Conservation (phyloP, 2,888 invertebrate species). For the Brenthis daphne region DNA sequence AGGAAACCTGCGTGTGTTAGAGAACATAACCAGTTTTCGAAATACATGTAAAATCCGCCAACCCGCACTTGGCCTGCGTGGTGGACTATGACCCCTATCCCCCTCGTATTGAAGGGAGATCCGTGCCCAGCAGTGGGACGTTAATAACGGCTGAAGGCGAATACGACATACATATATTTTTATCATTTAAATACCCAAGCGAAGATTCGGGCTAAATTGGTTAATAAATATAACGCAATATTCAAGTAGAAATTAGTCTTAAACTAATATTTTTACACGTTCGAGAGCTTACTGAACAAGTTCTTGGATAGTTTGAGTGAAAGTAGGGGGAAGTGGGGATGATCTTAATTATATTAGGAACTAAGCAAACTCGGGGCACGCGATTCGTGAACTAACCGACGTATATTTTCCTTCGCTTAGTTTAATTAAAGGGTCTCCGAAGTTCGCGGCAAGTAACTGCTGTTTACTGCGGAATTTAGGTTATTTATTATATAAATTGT, state of each 20-base stretch:
- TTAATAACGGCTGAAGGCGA: too few species aligned
- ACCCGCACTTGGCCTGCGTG: too few species aligned
- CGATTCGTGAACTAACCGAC: constrained; percentile 33
- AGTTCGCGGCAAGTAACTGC: constrained; percentile 33
- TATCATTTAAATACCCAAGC: too few species aligned
- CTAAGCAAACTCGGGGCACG: constrained; percentile 33
- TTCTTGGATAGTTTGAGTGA: constrained; percentile 18
- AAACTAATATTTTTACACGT: constrained; percentile 4
- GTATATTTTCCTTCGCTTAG: constrained; percentile 39
- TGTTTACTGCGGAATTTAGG: constrained; percentile 36
- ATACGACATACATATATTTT: too few species aligned
- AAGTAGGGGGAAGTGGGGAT: constrained; percentile 31
- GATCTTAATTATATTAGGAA: constrained; percentile 44
- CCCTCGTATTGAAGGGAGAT: too few species aligned
- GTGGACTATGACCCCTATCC: too few species aligned
- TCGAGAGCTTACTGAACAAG: constrained; percentile 8
- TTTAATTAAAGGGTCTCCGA: constrained; percentile 39
- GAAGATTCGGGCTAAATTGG: too few species aligned
- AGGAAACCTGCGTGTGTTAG: too few species aligned
- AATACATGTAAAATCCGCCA: too few species aligned
- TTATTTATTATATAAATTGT: constrained; percentile 31
- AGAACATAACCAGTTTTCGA: too few species aligned
- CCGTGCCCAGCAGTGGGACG: too few species aligned
- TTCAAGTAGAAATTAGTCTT: background rate
- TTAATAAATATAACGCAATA: background rate